A percentile compares a stretch with the other conserved stretches of the same genome.
These are phyloP conservation scores for Spodoptera littoralis DNA, from an alignment of 2,888 invertebrate species.

Conservation along the genomic window DNA sequence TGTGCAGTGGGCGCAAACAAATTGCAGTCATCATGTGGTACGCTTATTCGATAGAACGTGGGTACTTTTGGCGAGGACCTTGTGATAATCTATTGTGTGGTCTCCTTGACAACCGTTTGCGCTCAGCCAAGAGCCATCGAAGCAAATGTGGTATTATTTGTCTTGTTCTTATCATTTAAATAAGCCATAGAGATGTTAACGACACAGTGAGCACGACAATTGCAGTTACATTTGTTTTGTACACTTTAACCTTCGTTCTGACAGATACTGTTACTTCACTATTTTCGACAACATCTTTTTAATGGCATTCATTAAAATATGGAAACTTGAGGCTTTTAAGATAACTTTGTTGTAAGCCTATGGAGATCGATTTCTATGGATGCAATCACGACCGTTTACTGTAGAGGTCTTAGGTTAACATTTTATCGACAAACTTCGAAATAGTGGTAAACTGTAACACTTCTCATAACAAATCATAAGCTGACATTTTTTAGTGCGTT, in stretches of 20 bases:
- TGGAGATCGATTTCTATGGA: too few relatives aligned
- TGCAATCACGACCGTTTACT: too few relatives aligned
- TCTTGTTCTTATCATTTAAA: constrained; percentile 40
- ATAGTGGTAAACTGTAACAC: too few relatives aligned
- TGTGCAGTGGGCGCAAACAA: constrained; percentile 72
- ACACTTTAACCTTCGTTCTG: not conserved
- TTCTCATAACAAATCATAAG: too few relatives aligned
- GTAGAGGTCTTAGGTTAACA: too few relatives aligned
- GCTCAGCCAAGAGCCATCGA: constrained; percentile 56
- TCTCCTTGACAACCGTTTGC: constrained; percentile 68
- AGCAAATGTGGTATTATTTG: constrained; percentile 57
- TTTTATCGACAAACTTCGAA: too few relatives aligned
- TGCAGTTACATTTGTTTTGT: not conserved
- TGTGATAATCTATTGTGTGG: constrained; percentile 78
- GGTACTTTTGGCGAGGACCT: constrained; percentile 80
- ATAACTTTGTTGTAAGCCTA: too few relatives aligned
- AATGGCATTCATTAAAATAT: too few relatives aligned
- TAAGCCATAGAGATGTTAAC: constrained; percentile 7
- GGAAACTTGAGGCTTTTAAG: too few relatives aligned
- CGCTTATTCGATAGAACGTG: constrained; percentile 72
- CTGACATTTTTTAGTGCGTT: too few relatives aligned
- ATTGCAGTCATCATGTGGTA: constrained; percentile 71
- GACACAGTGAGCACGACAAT: not conserved
- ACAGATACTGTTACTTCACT: constrained; percentile 1
- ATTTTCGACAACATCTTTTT: too few relatives aligned